Evolutionary conservation across 2,888 invertebrate species (phyloP).

Genomic region (Thyatira batis): DNA sequence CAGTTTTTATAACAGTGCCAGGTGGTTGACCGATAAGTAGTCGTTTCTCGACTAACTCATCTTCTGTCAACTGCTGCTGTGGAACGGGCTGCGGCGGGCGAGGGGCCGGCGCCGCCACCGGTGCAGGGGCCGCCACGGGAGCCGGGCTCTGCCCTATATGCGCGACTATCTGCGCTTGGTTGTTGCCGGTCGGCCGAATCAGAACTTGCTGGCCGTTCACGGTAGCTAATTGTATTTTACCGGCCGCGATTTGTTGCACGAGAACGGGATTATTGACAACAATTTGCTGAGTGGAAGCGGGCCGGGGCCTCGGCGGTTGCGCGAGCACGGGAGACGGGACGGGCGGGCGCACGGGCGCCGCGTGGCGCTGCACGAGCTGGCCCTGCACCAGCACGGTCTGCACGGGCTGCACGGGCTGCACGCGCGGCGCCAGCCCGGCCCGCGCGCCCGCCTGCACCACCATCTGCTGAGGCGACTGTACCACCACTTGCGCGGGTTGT

Average conservation of each 20-base stretch:
- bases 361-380: constrained; percentile 42
- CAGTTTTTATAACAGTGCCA: constrained; percentile 93
- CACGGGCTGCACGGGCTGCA: constrained; percentile 66
- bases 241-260: constrained; percentile 91
- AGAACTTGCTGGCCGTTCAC: constrained; percentile 93
- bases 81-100: constrained; percentile 25
- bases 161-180: constrained; percentile 90
- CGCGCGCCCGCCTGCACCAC: constrained; percentile 48
- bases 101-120: constrained; percentile 32
- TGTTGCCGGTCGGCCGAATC: constrained; percentile 89
- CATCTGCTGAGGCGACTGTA: constrained; percentile 51
- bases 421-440: constrained; percentile 44
- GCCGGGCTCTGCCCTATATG: constrained; percentile 84
- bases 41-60: constrained; percentile 85
- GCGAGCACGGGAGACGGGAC: constrained; percentile 45
- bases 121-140: constrained; percentile 24
- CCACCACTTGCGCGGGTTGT: constrained; percentile 30
- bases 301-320: constrained; percentile 51
- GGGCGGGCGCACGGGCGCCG: constrained; percentile 44
- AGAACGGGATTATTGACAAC: constrained; percentile 89
- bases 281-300: constrained; percentile 84
- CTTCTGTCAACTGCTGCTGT: constrained; percentile 64
- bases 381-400: constrained; percentile 63
- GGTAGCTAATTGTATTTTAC: constrained; percentile 91
- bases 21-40: constrained; percentile 90